Conservation (phyloP, 1,140 invertebrate species). For the Carposina sasakii region DNA sequence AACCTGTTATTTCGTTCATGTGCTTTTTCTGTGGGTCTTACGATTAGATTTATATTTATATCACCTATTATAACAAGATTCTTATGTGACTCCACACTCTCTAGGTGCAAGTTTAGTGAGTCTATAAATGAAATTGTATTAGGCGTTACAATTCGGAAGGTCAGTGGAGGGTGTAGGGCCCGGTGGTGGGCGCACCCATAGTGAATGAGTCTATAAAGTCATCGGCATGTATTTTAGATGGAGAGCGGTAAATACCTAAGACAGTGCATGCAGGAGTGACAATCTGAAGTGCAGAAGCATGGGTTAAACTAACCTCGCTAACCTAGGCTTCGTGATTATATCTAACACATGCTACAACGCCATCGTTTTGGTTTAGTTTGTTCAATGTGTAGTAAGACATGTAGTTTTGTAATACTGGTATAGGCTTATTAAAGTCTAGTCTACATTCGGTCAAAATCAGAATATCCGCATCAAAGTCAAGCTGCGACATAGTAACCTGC, state of each 20-base stretch:
- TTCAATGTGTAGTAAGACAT: not conserved
- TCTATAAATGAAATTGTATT: no score
- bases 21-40: not conserved
- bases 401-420: not conserved
- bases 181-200: no score
- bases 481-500: not conserved
- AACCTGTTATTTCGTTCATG: constrained; percentile 1
- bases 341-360: constrained; percentile 6
- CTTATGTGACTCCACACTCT: no score
- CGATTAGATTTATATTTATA: no score
- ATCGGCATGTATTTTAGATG: constrained; percentile 1
- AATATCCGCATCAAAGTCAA: not conserved
- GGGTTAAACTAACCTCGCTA: not conserved
- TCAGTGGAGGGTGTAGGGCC: no score
- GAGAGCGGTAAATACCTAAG: constrained; percentile 14
- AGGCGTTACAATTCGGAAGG: no score
- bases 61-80: no score
- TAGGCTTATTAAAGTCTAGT: not conserved
- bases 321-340: not conserved
- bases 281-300: constrained; percentile 2
- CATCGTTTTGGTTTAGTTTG: constrained; percentile 8
- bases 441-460: not conserved
- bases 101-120: not conserved
- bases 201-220: not conserved
- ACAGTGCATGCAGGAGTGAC: not conserved